Evolutionary conservation across 2,797 vertebrate genomes (phyloP), one percentile per base, ranked within the genome.

Genomic region (Sternotherus odoratus): DNA sequence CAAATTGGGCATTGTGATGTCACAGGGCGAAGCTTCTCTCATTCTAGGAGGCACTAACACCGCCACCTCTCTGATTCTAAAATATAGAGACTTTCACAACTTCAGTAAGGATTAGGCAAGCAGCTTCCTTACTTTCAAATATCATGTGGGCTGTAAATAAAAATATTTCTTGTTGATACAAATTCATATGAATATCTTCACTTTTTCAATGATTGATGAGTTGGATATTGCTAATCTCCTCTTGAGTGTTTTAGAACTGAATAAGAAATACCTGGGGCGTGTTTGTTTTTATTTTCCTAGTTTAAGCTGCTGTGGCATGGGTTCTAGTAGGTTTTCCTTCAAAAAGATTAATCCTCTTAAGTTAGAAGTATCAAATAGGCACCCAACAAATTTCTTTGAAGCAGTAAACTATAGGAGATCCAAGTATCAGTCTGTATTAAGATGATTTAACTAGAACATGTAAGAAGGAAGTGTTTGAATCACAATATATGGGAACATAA

Each of bases 1-100:
- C 49, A 69, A 90, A 66, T 1, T 0, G 63, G 51, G 30, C 5
- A 30, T 51, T 46, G 60, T 95, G 97, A 97, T 90, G 97, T 97
- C 97, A 94, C 46, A 0, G 28, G 4, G 54, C 85, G 33, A 82
- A 56, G 33, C 88, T 3, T 57, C 21, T 89, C 2, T 75, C 19
- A 26, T 6, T 1, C 21, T 2, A 26, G 56, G 78, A 57, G 8
- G 10, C 5, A 66, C 82, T n/a, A n/a, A n/a, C n/a, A n/a, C n/a
- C n/a, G 46, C 46, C 8, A 46, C 46, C 46, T 8, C 46, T 46
- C 46, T 46, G 46, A 46, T 89, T 82, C 7, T 19, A 69, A 83
- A 23, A 74, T 57, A 53, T 12, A 63, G 4, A 3, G 19, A 83
- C 5, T 39, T 86, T 79, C n/a, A 85, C 0, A 8, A 33, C 2